A percentile compares a stretch with the other conserved stretches of the same genome.
phyloP scores from a whole-genome alignment of 2,797 vertebrate genomes.

The Erithacus rubecula region DNA sequence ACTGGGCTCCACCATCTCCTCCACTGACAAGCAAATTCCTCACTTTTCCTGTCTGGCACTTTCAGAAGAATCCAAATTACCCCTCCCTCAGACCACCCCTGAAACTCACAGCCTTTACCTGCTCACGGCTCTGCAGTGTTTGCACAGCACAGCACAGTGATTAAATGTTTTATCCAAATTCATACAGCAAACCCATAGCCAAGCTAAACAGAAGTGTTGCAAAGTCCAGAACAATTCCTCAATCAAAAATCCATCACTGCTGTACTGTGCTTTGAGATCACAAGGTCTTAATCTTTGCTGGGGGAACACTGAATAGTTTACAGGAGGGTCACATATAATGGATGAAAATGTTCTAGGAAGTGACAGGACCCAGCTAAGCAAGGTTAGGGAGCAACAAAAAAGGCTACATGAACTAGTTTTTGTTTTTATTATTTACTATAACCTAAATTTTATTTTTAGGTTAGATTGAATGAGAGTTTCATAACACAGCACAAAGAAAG shows the following conservation, averaged over 20 bases:
- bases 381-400: background rate
- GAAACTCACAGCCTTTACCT: background rate
- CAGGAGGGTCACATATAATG: background rate
- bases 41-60: background rate
- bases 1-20: background rate
- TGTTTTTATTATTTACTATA: background rate
- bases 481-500: background rate
- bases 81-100: fast-evolving
- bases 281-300: background rate
- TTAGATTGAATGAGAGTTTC: background rate
- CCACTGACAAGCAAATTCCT: background rate
- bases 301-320: background rate
- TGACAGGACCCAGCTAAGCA: background rate
- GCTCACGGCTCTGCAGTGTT: background rate
- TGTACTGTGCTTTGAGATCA: background rate
- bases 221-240: background rate
- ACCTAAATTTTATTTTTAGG: background rate
- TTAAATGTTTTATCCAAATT: background rate
- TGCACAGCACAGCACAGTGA: background rate
- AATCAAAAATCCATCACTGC: background rate
- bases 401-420: background rate
- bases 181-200: background rate
- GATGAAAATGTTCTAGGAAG: conserved; percentile 7
- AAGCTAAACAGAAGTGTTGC: background rate
- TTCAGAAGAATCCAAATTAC: background rate